These are phyloP conservation scores for Drosophila bifasciata DNA, from an alignment of 1,140 invertebrate genomes.

Conservation along the genomic window DNA sequence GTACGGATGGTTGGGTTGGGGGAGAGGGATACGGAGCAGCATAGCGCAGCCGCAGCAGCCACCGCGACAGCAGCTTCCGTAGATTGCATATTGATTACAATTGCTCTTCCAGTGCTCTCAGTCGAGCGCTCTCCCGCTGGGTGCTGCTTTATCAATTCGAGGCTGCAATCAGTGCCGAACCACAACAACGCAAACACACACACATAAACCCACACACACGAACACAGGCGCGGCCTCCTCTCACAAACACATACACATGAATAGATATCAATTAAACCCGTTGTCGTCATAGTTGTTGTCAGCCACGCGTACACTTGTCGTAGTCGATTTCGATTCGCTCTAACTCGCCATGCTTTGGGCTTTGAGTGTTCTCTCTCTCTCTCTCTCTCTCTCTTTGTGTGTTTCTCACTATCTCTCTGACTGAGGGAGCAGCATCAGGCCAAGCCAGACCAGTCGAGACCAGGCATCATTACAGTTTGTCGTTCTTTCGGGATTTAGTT, in stretches of 20 bases:
- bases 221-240: constrained; percentile 40
- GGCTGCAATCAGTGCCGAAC: constrained; percentile 63
- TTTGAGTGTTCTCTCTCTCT: constrained; percentile 11
- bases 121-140: background rate
- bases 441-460: constrained; percentile 25
- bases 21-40: constrained; percentile 29
- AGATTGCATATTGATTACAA: constrained; percentile 47
- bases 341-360: constrained; percentile 1
- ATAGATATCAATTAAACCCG: constrained; percentile 76
- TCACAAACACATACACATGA: constrained; percentile 70
- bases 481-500: constrained; percentile 72
- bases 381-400: constrained; percentile 4
- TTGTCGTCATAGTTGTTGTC: constrained; percentile 61
- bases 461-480: constrained; percentile 61
- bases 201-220: constrained; percentile 9
- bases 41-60: constrained; percentile 9
- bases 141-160: constrained; percentile 61
- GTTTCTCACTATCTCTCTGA: constrained; percentile 20
- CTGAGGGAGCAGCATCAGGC: constrained; percentile 15
- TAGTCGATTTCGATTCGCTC: constrained; percentile 24
- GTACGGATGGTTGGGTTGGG: background rate
- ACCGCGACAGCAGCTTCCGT: constrained; percentile 10
- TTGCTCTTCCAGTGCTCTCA: constrained; percentile 32
- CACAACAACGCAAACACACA: constrained; percentile 8
- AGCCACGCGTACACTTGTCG: constrained; percentile 78